Conservation (phyloP, 2,888 invertebrate species). For the Fragum whitleyi region DNA sequence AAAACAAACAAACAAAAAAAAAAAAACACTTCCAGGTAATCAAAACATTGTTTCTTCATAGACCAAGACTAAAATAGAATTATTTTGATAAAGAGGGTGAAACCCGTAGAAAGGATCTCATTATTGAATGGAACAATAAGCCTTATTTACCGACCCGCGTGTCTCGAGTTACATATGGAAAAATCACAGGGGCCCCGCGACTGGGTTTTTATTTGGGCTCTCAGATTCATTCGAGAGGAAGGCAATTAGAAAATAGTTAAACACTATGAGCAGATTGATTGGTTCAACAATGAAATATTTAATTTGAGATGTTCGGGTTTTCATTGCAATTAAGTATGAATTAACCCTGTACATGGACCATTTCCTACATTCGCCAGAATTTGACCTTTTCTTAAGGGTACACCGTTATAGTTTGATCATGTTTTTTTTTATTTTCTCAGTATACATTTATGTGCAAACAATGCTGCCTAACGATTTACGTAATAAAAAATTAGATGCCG, state of each 20-base stretch:
- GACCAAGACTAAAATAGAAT: too few species aligned
- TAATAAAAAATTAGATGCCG: too few species aligned
- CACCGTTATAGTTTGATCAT: too few species aligned
- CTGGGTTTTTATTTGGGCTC: constrained; percentile 25
- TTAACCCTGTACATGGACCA: constrained; percentile 5
- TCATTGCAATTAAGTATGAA: constrained; percentile 30
- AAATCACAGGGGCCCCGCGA: constrained; percentile 32
- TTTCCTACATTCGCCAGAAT: too few species aligned
- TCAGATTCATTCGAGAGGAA: constrained; percentile 25
- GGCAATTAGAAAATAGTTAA: constrained; percentile 31
- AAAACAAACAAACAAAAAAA: too few species aligned
- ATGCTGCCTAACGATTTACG: too few species aligned
- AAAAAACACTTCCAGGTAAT: too few species aligned
- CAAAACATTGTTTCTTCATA: too few species aligned
- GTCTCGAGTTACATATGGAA: constrained; percentile 39
- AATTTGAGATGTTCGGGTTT: constrained; percentile 35
- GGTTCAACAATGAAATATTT: constrained; percentile 20
- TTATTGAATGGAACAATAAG: constrained; percentile 30
- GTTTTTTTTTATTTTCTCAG: too few species aligned
- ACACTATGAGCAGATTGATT: constrained; percentile 33
- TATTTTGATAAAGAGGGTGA: not conserved
- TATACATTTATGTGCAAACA: too few species aligned
- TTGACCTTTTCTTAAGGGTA: too few species aligned
- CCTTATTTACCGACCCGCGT: constrained; percentile 35
- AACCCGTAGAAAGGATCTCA: not conserved